Conservation (phyloP, 2,113 vertebrate genomes). For the Canis aureus region DNA sequence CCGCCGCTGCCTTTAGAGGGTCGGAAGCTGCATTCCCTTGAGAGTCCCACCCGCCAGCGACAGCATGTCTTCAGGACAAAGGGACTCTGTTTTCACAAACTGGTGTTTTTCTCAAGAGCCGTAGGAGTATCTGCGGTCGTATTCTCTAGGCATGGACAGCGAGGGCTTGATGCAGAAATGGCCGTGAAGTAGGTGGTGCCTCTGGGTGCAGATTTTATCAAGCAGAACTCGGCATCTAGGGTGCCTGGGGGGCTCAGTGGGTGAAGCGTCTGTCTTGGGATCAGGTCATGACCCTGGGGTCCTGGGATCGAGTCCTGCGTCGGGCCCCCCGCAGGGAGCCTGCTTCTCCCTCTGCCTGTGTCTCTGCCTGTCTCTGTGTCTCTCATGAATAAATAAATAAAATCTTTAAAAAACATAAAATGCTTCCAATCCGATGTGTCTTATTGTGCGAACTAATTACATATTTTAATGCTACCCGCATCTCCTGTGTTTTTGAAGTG, state of each 20-base stretch:
- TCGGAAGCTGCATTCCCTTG: neutral
- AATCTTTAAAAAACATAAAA: neutral
- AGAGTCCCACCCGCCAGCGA: neutral
- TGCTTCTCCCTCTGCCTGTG: no score
- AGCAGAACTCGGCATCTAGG: no score
- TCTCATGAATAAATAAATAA: no score
- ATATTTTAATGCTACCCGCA: neutral
- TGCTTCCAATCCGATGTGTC: neutral
- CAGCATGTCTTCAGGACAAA: neutral
- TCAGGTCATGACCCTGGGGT: no score
- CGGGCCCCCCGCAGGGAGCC: no score
- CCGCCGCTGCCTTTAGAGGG: neutral
- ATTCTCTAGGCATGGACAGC: neutral
- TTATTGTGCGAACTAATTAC: neutral
- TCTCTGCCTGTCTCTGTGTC: no score
- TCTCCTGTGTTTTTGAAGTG: neutral
- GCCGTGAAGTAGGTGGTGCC: neutral
- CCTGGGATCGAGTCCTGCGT: no score
- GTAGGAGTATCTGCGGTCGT: no score
- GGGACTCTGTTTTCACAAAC: neutral
- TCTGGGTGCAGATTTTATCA: neutral
- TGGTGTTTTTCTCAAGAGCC: neutral
- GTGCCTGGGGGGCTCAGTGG: no score
- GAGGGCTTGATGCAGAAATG: neutral
- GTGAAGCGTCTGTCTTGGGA: no score